Percentiles rank a stretch among this genome's conserved stretches.
phyloP scores from a whole-genome alignment of 2,113 vertebrate species.

The Copsychus sechellarum region DNA sequence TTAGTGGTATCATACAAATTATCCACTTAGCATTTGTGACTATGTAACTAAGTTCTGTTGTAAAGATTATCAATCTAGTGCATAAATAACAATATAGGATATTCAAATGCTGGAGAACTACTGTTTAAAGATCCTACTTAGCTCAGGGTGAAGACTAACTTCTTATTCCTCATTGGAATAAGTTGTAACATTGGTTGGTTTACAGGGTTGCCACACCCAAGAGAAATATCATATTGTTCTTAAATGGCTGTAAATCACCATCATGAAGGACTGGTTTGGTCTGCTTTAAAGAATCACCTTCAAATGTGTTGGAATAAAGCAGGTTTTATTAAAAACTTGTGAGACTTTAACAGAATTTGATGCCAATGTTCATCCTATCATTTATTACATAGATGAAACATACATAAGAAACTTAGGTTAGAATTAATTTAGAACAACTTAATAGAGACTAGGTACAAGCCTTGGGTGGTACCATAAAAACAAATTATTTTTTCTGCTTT shows the following conservation, averaged over 20 bases:
- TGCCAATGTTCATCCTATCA: not conserved
- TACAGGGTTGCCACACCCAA: not conserved
- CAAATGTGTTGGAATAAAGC: not conserved
- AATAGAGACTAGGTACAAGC: not conserved
- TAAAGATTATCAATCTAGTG: not conserved
- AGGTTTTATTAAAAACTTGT: not conserved
- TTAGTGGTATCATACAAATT: not conserved
- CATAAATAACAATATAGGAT: not conserved
- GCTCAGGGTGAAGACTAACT: not conserved
- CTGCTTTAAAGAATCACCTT: fast-evolving
- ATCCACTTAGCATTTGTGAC: not conserved
- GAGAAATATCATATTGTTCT: not conserved
- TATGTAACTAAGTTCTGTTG: not conserved
- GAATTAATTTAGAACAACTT: not conserved
- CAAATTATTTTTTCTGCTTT: not conserved
- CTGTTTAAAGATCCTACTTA: not conserved
- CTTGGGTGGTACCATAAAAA: not conserved
- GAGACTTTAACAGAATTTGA: not conserved
- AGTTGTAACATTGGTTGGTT: not conserved
- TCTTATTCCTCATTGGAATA: not conserved
- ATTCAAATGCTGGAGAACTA: not conserved
- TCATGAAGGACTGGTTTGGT: not conserved
- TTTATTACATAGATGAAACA: not conserved
- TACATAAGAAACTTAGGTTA: not conserved
- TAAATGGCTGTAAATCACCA: not conserved